Evolutionary conservation across 2,888 invertebrate species (phyloP), one percentile per base, ranked within the genome.

Genomic region (Capitulum mitella): DNA sequence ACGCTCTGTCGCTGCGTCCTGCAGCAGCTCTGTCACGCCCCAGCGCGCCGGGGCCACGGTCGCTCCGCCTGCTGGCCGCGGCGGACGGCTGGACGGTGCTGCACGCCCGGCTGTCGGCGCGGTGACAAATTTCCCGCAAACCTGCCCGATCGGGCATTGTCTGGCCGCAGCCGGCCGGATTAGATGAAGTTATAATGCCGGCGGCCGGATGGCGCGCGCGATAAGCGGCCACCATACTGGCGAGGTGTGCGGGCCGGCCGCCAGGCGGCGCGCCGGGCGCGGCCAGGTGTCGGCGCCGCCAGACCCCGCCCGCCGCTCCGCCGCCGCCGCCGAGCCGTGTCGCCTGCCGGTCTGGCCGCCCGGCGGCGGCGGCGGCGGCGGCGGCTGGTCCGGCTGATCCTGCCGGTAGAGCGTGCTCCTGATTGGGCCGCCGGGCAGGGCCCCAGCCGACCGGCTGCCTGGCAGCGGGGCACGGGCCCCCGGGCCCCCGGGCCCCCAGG

Each of bases 131-230:
- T 14, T 61, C 32, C 61, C 61, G 61, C 61, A 5, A 3, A 6
- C 3, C 54, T n/a, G 54, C 10, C n/a, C 54, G 6, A 10, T n/a
- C n/a, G n/a, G 3, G 32, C 61, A 61, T 61, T 61, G 61, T 61
- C 61, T 32, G 3, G 5, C 32, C 61, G 14, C 8, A 6, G 61
- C 32, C n/a, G 32, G 61, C 32, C 61, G 61, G 32, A 61, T 32
- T 61, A 61, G 61, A 61, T 61, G 61, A 32, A 61, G 61, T 16
- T 61, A 32, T 61, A 61, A 32, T 16, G 61, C 61, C 32, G 61
- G 3, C 61, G 32, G 32, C 32, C 61, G 61, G 61, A 32, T 32
- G 61, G 61, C 61, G 61, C 61, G 61, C 61, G 61, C 61, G 61
- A 61, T 61, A 32, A 32, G 32, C 61, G 61, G 32, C 61, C 61